These are phyloP conservation scores for Zaprionus ghesquierei DNA, from an alignment of 1,140 invertebrate species.

Conservation along the genomic window DNA sequence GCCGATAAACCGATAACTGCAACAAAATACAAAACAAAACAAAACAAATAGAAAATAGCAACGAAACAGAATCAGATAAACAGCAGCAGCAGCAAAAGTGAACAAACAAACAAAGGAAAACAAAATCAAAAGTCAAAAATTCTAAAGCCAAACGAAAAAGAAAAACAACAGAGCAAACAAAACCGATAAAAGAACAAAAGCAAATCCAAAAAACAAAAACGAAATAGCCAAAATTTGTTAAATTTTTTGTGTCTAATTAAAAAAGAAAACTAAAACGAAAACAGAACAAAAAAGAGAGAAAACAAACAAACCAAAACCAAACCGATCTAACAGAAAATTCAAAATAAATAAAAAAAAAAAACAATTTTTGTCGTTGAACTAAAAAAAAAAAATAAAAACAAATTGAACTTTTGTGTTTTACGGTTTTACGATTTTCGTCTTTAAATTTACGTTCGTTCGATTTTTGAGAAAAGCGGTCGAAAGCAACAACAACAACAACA, in stretches of 20 bases:
- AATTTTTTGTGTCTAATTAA: slow-evolving; percentile 68
- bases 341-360: slow-evolving; percentile 30
- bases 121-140: slow-evolving; percentile 48
- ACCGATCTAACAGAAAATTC: slow-evolving; percentile 7
- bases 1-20: slow-evolving; percentile 45
- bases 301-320: slow-evolving; percentile 3
- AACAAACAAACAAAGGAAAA: slow-evolving; percentile 29
- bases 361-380: slow-evolving; percentile 51
- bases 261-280: slow-evolving; percentile 41
- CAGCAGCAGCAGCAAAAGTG: not conserved
- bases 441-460: slow-evolving; percentile 65
- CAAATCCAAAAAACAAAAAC: slow-evolving; percentile 39
- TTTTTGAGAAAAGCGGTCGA: slow-evolving; percentile 33
- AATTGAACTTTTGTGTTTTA: slow-evolving; percentile 63
- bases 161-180: slow-evolving; percentile 49
- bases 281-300: slow-evolving; percentile 8
- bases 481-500: slow-evolving; percentile 47
- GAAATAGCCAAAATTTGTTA: slow-evolving; percentile 80
- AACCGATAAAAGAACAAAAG: slow-evolving; percentile 22
- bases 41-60: slow-evolving; percentile 47
- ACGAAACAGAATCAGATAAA: slow-evolving; percentile 36
- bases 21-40: slow-evolving; percentile 29
- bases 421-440: slow-evolving; percentile 68
- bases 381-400: slow-evolving; percentile 43
- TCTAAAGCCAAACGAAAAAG: slow-evolving; percentile 41